These are phyloP conservation scores for Lordiphosa collinella DNA, from an alignment of 1,140 invertebrate genomes.

Conservation along the genomic window DNA sequence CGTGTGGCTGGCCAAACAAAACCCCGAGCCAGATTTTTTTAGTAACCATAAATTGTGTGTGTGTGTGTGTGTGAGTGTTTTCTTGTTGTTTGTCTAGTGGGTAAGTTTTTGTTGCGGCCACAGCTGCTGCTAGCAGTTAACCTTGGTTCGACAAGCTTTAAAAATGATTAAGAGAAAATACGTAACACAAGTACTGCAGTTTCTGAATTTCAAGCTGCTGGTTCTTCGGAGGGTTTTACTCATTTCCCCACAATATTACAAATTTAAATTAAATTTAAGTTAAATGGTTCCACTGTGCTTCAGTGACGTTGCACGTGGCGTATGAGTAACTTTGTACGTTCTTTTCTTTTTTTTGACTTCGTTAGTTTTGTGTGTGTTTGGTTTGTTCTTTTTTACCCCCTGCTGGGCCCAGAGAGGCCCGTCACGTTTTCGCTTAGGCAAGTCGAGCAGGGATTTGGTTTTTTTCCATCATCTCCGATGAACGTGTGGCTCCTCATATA, in stretches of 20 bases:
- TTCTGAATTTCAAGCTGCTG: too few relatives aligned
- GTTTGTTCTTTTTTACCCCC: slow-evolving; percentile 3
- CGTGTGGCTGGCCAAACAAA: slow-evolving; percentile 75
- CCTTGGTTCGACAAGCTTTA: not conserved
- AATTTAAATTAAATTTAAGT: too few relatives aligned
- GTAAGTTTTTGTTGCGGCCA: slow-evolving; percentile 44
- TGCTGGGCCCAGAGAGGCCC: slow-evolving; percentile 56
- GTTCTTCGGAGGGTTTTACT: too few relatives aligned
- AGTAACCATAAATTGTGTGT: slow-evolving; percentile 44
- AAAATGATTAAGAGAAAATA: too few relatives aligned
- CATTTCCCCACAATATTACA: too few relatives aligned
- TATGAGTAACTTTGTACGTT: slow-evolving; percentile 58
- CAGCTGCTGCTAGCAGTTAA: slow-evolving; percentile 47
- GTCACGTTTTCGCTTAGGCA: slow-evolving; percentile 70
- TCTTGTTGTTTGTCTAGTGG: slow-evolving; percentile 44
- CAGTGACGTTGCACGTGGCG: slow-evolving; percentile 57
- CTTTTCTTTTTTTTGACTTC: slow-evolving; percentile 48
- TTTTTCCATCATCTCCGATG: slow-evolving; percentile 47
- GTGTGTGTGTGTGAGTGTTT: slow-evolving; percentile 10
- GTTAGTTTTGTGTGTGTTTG: slow-evolving; percentile 16
- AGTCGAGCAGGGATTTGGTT: slow-evolving; percentile 47
- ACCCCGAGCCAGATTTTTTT: slow-evolving; percentile 64
- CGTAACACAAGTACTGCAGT: too few relatives aligned
- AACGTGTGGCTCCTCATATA: slow-evolving; percentile 57
- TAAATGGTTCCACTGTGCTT: slow-evolving; percentile 19